These are phyloP conservation scores for Pluvianellus socialis DNA, from an alignment of 2,113 vertebrate genomes.

Conservation along the genomic window DNA sequence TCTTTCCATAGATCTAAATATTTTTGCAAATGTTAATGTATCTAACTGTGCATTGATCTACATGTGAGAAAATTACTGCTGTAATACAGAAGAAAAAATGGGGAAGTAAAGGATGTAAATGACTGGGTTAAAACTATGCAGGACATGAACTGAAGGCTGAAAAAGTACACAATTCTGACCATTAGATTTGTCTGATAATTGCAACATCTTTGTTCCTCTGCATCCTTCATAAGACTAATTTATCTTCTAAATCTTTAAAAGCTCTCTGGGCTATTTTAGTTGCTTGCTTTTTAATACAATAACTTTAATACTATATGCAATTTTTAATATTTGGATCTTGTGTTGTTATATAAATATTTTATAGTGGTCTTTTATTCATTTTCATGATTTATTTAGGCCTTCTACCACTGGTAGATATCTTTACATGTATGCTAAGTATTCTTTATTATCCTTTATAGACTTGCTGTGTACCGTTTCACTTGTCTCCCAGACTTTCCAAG, in stretches of 20 bases:
- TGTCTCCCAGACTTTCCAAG: neutral
- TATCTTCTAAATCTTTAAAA: neutral
- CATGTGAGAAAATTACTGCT: neutral
- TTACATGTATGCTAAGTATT: neutral
- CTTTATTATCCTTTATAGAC: neutral
- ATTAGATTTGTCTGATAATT: neutral
- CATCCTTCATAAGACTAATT: neutral
- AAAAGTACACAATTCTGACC: neutral
- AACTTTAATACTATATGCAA: neutral
- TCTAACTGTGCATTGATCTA: neutral
- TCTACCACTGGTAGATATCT: neutral
- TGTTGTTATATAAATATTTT: neutral
- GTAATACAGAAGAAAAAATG: neutral
- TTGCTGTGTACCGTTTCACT: neutral
- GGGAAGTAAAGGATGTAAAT: neutral
- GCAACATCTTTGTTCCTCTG: neutral
- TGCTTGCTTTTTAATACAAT: neutral
- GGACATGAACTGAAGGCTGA: neutral
- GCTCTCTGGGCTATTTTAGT: neutral
- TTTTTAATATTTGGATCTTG: neutral
- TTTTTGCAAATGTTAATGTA: neutral
- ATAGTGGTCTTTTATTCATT: neutral
- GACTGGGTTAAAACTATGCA: neutral
- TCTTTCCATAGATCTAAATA: neutral
- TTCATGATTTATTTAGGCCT: neutral